Base-by-base conservation (phyloP, 2,113 vertebrate species). In the Semicossyphus pulcher region DNA sequence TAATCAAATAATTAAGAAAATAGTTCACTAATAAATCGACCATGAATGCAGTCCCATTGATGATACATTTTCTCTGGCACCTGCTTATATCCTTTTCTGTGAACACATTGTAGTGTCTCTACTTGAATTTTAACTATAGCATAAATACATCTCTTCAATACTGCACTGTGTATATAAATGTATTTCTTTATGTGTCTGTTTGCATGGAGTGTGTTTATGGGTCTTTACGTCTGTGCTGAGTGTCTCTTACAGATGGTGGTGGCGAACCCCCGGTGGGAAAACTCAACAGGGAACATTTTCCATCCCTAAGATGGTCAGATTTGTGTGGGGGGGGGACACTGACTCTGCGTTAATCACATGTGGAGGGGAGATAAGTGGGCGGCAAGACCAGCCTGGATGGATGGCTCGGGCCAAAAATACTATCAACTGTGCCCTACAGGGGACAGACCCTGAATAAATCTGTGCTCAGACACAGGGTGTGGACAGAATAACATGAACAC, bases 271-370 rank as follows among this genome's bases (percentile, higher is more conserved):
- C 76, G 41, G 72, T 6, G 68, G 72, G 63, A 81, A 80, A 86
- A 85, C 70, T 80, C 76, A 58, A 51, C 76, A 59, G 86, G 87
- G 86, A 89, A 86, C 87, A 81, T 92, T 93, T 93, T 93, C 92
- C 92, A 92, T 89, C 52, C 90, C 92, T 83, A 93, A 93, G 85
- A 92, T 93, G 91, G 91, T 92, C 87, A 93, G 85, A 93, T 90
- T 82, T 83, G 76, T 86, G 90, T 85, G 76, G 41, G 12, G 8
- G 76, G 76, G 72, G 63, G 83, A 86, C 85, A 77, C 76, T 39
- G 54, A 83, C 77, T 68, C 68, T 53, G 68, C 36, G 52, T 90
- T 85, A 89, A 90, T 90, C 78, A 80, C 84, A 90, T 63, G 72
- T 78, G 78, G 69, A 79, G 54, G 53, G 59, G 76, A 78, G 84